Conservation (phyloP, 2,797 vertebrate genomes). For the Triplophysa bombifrons region DNA sequence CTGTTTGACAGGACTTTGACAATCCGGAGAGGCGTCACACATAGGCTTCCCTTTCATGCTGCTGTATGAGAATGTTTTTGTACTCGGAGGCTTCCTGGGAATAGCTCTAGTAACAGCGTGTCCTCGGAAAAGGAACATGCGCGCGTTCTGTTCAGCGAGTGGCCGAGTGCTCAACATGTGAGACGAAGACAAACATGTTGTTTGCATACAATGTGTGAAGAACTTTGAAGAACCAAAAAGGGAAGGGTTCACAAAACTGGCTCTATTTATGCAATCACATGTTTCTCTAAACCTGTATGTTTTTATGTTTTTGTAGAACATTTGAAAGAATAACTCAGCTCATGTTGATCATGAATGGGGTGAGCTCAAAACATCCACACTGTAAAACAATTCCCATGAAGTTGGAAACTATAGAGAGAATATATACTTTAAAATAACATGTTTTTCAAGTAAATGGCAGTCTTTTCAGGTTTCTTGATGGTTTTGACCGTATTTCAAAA, state of each 20-base stretch:
- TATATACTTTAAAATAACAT: too few species aligned
- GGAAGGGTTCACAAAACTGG: neutral
- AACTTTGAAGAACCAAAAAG: neutral
- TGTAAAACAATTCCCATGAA: too few species aligned
- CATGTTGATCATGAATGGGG: too few species aligned
- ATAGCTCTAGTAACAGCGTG: slow-evolving; percentile 8
- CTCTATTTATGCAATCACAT: neutral
- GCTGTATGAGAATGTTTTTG: slow-evolving; percentile 67
- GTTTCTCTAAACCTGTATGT: neutral
- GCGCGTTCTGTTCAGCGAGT: neutral
- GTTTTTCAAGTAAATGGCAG: too few species aligned
- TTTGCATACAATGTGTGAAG: neutral
- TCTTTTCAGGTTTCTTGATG: too few species aligned
- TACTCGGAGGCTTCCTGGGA: slow-evolving; percentile 56
- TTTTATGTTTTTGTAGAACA: too few species aligned
- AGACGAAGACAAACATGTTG: neutral
- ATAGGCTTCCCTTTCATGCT: slow-evolving; percentile 65
- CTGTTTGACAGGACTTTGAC: slow-evolving; percentile 66
- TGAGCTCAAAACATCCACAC: too few species aligned
- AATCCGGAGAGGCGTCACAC: slow-evolving; percentile 72
- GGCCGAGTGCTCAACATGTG: neutral
- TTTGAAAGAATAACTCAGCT: too few species aligned
- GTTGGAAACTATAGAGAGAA: too few species aligned
- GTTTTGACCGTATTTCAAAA: too few species aligned
- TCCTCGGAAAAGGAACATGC: slow-evolving; percentile 15